These are phyloP conservation scores for Ophion ventricosus DNA, from an alignment of 2,888 invertebrate genomes.

Conservation along the genomic window DNA sequence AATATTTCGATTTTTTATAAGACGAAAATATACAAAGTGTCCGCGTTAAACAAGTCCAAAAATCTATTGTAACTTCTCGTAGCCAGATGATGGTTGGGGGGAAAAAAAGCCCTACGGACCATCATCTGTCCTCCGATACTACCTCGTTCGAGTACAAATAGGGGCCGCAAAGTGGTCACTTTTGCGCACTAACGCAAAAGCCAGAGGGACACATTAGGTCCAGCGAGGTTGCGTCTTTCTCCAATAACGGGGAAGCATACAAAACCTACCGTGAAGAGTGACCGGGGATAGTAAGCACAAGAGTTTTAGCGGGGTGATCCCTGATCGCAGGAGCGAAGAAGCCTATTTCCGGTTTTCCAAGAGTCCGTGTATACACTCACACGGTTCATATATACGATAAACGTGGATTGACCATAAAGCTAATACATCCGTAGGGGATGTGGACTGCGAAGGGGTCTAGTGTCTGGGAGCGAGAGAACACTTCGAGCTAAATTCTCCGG, in stretches of 20 bases:
- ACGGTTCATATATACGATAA: constrained; percentile 54
- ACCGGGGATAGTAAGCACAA: constrained; percentile 75
- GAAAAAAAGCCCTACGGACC: constrained; percentile 23
- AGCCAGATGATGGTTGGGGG: constrained; percentile 5
- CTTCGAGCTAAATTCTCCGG: constrained; percentile 38
- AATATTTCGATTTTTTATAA: background rate
- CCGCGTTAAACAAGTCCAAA: background rate
- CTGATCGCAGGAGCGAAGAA: constrained; percentile 67
- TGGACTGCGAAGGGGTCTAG: constrained; percentile 48
- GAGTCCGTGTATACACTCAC: constrained; percentile 22
- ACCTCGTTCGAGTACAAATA: constrained; percentile 16
- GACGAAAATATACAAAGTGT: background rate
- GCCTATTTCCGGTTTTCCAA: constrained; percentile 78
- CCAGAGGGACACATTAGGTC: constrained; percentile 55
- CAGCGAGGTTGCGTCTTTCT: constrained; percentile 39
- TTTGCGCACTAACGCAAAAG: constrained; percentile 64
- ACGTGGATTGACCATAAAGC: constrained; percentile 76
- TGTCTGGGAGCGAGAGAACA: constrained; percentile 31
- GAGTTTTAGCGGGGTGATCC: constrained; percentile 61
- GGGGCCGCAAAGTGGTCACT: constrained; percentile 56
- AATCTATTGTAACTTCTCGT: constrained; percentile 10
- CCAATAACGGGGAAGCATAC: constrained; percentile 37
- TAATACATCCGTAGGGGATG: constrained; percentile 78
- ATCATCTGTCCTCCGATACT: constrained; percentile 19
- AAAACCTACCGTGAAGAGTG: constrained; percentile 68